Evolutionary conservation across 2,113 vertebrate genomes (phyloP), one percentile per base, ranked within the genome.

Genomic region (Cyprinodon variegatus): DNA sequence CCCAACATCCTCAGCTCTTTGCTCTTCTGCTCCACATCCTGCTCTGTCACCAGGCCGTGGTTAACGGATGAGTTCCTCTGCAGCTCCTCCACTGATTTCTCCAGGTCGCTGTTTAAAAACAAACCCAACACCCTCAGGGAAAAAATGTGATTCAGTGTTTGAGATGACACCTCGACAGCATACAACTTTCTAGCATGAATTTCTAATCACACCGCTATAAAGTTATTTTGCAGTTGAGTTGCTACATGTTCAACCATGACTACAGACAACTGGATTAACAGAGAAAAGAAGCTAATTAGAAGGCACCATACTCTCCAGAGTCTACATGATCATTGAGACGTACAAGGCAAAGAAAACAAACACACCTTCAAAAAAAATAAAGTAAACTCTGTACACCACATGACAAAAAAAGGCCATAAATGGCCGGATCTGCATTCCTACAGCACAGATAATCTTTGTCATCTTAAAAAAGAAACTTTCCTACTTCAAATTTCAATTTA

Each of bases 1-100:
- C 97, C 97, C 1, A 99, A 95, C 84, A 94, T 96, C 81, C 96
- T 95, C 80, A 99, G 94, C 90, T 98, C 96, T 86, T 95, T 90
- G 0, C 95, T 97, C 92, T 98, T 99, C 91, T 99, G 96, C 90
- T 98, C 97, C 87, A 99, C 94, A 22, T 99, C 97, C 41, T 96
- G 96, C 76, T 94, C 95, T 0, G 96, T 96, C 82, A 98, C 95
- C 86, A 97, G 94, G 41, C 95, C 94, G 65, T 96, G 97, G 87
- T 93, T 97, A 81, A 97, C 94, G 0, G 95, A 94, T 3, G 96
- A 91, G 39, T 97, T 96, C 86, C 93, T 95, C 93, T 96, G 97
- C 76, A 99, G 96, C 93, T 96, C 97, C 86, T 99, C 98, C 91
- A 99, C 96, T 0, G 97, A 96, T 73, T 95, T 97, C 92, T 99